Evolutionary conservation across 2,888 invertebrate genomes (phyloP).

Genomic region (Tortricodes alternella): DNA sequence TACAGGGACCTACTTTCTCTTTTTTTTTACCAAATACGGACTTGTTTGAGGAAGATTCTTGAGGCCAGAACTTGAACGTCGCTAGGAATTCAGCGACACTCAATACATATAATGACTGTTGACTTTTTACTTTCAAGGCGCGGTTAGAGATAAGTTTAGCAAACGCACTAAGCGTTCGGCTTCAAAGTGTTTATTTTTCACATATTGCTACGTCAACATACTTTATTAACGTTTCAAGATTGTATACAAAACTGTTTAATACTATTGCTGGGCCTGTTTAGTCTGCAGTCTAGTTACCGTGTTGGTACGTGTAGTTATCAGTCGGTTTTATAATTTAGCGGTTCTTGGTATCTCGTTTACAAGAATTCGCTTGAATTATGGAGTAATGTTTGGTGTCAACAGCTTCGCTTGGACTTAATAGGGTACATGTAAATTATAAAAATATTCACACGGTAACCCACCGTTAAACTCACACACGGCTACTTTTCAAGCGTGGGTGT

Average conservation of each 20-base stretch:
- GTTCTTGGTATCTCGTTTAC: conserved; percentile 38
- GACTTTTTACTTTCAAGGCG: conserved; percentile 71
- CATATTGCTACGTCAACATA: conserved; percentile 65
- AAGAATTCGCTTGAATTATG: conserved; percentile 37
- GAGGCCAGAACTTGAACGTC: conserved; percentile 37
- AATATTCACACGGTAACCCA: conserved; percentile 60
- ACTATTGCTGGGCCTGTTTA: conserved; percentile 39
- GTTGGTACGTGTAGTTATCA: conserved; percentile 12
- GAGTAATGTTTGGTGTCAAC: conserved; percentile 49
- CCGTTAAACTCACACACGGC: conserved; percentile 62
- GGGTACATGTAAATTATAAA: conserved; percentile 37
- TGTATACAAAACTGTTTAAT: conserved; percentile 53
- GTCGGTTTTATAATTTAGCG: conserved; percentile 14
- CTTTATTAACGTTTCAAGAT: conserved; percentile 60
- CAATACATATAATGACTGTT: conserved; percentile 61
- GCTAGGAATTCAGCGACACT: conserved; percentile 59
- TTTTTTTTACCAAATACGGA: conserved; percentile 21
- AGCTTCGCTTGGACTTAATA: conserved; percentile 10
- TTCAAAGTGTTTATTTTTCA: conserved; percentile 70
- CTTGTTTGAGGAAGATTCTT: conserved; percentile 10
- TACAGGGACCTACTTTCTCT: conserved; percentile 14
- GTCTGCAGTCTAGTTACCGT: conserved; percentile 15
- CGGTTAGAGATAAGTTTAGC: conserved; percentile 72
- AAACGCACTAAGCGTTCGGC: conserved; percentile 65
- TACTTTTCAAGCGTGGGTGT: conserved; percentile 61